phyloP scores from a whole-genome alignment of 1,140 invertebrate genomes.

The Neotoxoptera formosana region DNA sequence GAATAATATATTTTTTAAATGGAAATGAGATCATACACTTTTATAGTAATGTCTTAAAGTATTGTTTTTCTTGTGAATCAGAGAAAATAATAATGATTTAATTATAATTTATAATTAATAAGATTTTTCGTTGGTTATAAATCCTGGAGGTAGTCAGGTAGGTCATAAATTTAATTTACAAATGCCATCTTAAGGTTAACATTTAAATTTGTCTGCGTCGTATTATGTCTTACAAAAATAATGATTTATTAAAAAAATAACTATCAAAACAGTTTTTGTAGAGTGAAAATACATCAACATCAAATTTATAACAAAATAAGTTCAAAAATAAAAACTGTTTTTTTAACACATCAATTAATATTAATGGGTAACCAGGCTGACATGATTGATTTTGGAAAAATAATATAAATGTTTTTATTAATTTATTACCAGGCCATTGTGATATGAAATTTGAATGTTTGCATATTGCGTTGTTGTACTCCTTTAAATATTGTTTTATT shows the following conservation, averaged over 20 bases:
- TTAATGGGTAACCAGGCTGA: background rate
- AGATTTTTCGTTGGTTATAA: background rate
- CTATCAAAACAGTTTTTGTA: background rate
- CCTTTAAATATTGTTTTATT: background rate
- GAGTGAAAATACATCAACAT: background rate
- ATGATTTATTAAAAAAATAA: background rate
- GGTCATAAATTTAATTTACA: background rate
- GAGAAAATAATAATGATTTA: background rate
- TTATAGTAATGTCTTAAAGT: background rate
- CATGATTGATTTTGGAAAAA: constrained; percentile 18
- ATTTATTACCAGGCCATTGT: background rate
- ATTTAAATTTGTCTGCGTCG: background rate
- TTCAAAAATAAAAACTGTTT: background rate
- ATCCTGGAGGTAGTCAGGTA: background rate
- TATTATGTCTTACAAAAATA: background rate
- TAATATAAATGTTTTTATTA: background rate
- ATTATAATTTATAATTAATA: background rate
- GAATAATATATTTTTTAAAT: too few relatives aligned
- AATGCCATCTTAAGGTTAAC: background rate
- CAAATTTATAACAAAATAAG: background rate
- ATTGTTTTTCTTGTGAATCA: background rate
- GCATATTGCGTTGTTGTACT: background rate
- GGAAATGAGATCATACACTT: background rate
- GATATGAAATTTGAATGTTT: background rate
- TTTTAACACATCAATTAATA: background rate